Evolutionary conservation across 1,140 invertebrate genomes (phyloP).

Genomic region (Leptinotarsa undecemlineata): DNA sequence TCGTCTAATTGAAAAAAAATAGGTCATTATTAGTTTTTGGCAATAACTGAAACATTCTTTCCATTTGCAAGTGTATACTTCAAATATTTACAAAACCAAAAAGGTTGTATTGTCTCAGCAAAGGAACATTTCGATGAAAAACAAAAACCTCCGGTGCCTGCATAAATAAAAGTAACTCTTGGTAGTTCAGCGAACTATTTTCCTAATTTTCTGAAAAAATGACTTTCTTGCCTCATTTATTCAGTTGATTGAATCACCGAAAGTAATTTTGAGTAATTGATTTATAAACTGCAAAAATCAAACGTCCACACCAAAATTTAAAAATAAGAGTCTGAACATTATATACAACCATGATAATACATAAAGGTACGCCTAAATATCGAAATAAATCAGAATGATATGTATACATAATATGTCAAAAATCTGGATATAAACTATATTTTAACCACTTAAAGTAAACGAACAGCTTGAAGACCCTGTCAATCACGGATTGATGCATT

Average conservation of each 20-base stretch:
- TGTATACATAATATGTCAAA: constrained; percentile 37
- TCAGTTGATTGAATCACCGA: neutral
- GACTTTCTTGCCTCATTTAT: too few species aligned
- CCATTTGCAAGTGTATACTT: too few species aligned
- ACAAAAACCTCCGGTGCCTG: too few species aligned
- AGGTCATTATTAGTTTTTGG: too few species aligned
- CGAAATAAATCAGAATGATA: constrained; percentile 36
- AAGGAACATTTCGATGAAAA: too few species aligned
- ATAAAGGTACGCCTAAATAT: constrained; percentile 22
- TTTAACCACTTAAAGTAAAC: constrained; percentile 29
- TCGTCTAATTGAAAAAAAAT: too few species aligned
- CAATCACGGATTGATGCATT: constrained; percentile 39
- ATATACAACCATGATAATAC: constrained; percentile 27
- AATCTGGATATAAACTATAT: constrained; percentile 24
- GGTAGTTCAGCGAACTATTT: too few species aligned
- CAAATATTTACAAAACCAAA: too few species aligned
- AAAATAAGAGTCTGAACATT: constrained; percentile 28
- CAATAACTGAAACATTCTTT: too few species aligned
- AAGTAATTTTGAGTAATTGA: constrained; percentile 14
- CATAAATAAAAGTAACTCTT: too few species aligned
- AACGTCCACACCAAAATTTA: constrained; percentile 34
- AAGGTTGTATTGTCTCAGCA: too few species aligned
- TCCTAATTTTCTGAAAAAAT: too few species aligned
- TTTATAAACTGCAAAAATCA: constrained; percentile 1
- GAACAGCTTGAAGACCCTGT: constrained; percentile 47